A percentile compares a stretch with the other conserved stretches of the same genome.
These are phyloP conservation scores for Misgurnus mizolepis DNA, from an alignment of 2,113 vertebrate genomes.

Conservation along the genomic window DNA sequence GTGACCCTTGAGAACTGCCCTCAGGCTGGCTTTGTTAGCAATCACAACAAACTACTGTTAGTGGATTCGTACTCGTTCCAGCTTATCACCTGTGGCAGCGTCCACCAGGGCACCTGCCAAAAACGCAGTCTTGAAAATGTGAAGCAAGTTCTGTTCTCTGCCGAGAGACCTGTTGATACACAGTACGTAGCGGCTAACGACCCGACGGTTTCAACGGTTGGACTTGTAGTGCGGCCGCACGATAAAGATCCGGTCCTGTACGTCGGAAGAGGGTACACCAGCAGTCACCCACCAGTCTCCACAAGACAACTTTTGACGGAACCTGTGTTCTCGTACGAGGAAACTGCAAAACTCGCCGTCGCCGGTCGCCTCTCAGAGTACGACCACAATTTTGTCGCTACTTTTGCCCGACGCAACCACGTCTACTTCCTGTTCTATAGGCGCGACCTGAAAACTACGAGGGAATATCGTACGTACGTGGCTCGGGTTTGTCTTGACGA, in stretches of 20 bases:
- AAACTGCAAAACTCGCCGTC: constrained; percentile 90
- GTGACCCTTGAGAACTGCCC: constrained; percentile 85
- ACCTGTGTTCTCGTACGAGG: constrained; percentile 92
- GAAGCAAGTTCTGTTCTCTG: constrained; percentile 78
- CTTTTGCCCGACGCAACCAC: constrained; percentile 77
- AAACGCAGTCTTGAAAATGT: constrained; percentile 84
- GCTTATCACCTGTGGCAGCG: constrained; percentile 91
- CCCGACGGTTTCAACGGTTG: constrained; percentile 87
- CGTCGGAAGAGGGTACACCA: constrained; percentile 91
- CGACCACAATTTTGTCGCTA: constrained; percentile 91
- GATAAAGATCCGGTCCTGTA: constrained; percentile 83
- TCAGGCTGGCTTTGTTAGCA: constrained; percentile 82
- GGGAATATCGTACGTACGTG: constrained; percentile 90
- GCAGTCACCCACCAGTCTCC: constrained; percentile 92
- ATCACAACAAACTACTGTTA: constrained; percentile 92
- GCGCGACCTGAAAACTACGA: constrained; percentile 84
- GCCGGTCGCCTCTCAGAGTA: constrained; percentile 92
- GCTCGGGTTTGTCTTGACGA: constrained; percentile 91
- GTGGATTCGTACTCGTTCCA: constrained; percentile 79
- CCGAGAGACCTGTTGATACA: constrained; percentile 88
- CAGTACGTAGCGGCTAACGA: constrained; percentile 97
- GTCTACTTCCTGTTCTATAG: constrained; percentile 95
- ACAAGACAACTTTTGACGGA: constrained; percentile 87
- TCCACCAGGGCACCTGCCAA: constrained; percentile 93
- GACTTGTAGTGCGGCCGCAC: constrained; percentile 80